Evolutionary conservation across 2,888 invertebrate genomes (phyloP).

Genomic region (Agrotis ipsilon): DNA sequence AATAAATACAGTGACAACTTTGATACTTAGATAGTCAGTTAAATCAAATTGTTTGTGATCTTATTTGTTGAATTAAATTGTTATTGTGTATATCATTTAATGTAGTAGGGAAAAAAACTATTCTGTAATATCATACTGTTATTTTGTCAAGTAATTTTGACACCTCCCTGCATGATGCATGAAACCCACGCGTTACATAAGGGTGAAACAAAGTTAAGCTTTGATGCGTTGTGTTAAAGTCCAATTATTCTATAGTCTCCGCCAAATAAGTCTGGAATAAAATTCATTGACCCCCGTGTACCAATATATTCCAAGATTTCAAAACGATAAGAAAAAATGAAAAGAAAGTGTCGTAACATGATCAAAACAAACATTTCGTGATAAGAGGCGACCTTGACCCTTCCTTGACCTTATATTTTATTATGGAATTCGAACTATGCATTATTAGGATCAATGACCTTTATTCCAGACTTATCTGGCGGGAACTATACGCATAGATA

Average conservation of each 20-base stretch:
- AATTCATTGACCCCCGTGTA: too few species aligned
- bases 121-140: background rate
- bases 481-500: background rate
- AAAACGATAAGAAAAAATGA: too few species aligned
- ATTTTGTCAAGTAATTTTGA: background rate
- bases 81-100: conserved; percentile 30
- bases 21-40: conserved; percentile 52
- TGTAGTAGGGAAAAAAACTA: background rate
- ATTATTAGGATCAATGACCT: too few species aligned
- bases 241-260: too few species aligned
- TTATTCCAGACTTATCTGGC: too few species aligned
- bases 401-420: too few species aligned
- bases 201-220: background rate
- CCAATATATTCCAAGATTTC: too few species aligned
- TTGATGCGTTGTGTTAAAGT: background rate
- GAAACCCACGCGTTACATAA: background rate
- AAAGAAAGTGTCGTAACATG: too few species aligned
- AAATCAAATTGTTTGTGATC: conserved; percentile 42
- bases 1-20: conserved; percentile 29
- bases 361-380: too few species aligned
- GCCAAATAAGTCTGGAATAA: too few species aligned
- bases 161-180: background rate
- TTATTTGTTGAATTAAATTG: conserved; percentile 44
- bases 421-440: too few species aligned
- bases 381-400: too few species aligned